Conservation (phyloP, 2,888 invertebrate genomes). For the Drosophila mercatorum region DNA sequence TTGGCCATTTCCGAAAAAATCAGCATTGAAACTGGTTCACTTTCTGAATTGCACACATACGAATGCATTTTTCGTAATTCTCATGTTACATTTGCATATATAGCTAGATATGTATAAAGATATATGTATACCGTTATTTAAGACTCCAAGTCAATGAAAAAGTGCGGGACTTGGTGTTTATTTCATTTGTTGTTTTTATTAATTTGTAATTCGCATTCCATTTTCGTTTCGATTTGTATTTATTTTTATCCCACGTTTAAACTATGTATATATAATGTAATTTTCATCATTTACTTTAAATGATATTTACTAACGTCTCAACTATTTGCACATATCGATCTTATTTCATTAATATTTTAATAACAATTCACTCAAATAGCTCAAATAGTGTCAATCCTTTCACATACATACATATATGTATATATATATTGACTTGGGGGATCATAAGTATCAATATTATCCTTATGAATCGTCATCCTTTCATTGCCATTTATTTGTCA, state of each 20-base stretch:
- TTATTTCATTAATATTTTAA: slow-evolving; percentile 75
- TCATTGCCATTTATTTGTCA: slow-evolving; percentile 51
- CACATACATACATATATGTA: slow-evolving; percentile 19
- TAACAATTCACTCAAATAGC: slow-evolving; percentile 79
- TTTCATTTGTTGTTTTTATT: slow-evolving; percentile 55
- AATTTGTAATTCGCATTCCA: slow-evolving; percentile 63
- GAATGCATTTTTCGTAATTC: too few species aligned
- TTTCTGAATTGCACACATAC: slow-evolving; percentile 20
- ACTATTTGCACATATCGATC: slow-evolving; percentile 61
- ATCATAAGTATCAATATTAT: slow-evolving; percentile 68
- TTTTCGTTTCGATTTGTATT: slow-evolving; percentile 57
- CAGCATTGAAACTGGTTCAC: slow-evolving; percentile 51
- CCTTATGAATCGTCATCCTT: slow-evolving; percentile 46
- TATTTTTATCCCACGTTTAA: slow-evolving; percentile 77
- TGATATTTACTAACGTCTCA: slow-evolving; percentile 73
- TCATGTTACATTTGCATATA: too few species aligned
- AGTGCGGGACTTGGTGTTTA: slow-evolving; percentile 59
- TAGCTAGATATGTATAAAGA: neutral
- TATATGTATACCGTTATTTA: neutral
- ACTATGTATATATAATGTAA: slow-evolving; percentile 77
- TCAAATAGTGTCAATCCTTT: slow-evolving; percentile 72
- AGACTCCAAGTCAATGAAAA: slow-evolving; percentile 27
- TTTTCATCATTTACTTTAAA: slow-evolving; percentile 72
- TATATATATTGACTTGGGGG: slow-evolving; percentile 70
- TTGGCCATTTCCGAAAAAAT: slow-evolving; percentile 46